phyloP scores from a whole-genome alignment of 2,797 vertebrate species.

The Typhlichthys subterraneus region DNA sequence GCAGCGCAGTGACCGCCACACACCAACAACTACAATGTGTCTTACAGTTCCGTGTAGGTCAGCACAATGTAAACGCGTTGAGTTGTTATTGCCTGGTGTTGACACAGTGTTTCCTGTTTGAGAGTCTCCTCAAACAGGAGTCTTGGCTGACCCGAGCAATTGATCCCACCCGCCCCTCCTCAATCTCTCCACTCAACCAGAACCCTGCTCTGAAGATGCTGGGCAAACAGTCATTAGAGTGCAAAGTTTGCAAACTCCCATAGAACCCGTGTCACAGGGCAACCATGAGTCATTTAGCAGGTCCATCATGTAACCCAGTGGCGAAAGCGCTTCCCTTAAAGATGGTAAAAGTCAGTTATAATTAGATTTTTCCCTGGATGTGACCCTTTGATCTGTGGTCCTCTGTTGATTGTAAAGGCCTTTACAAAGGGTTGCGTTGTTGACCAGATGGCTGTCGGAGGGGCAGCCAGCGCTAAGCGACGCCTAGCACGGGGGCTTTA shows the following conservation, averaged over 20 bases:
- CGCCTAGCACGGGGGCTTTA: conserved; percentile 40
- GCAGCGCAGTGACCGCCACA: neutral
- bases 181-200: conserved; percentile 31
- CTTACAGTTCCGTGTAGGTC: conserved; percentile 38
- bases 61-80: conserved; percentile 59
- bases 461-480: conserved; percentile 21
- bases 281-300: conserved; percentile 53
- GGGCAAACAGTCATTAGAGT: conserved; percentile 61
- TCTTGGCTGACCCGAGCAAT: conserved; percentile 46
- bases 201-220: conserved; percentile 53
- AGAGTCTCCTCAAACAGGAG: conserved; percentile 48
- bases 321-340: conserved; percentile 67
- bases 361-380: conserved; percentile 74
- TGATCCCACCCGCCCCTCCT: conserved; percentile 34
- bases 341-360: conserved; percentile 80
- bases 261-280: conserved; percentile 58
- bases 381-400: conserved; percentile 71
- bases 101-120: conserved; percentile 75
- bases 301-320: conserved; percentile 41
- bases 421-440: conserved; percentile 72
- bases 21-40: conserved; percentile 37
- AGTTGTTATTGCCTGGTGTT: conserved; percentile 71
- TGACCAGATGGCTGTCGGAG: conserved; percentile 60
- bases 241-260: conserved; percentile 39
- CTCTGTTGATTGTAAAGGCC: conserved; percentile 66